Evolutionary conservation across 2,797 vertebrate genomes (phyloP), one percentile per base, ranked within the genome.

Genomic region (Hephaestus fuliginosus): DNA sequence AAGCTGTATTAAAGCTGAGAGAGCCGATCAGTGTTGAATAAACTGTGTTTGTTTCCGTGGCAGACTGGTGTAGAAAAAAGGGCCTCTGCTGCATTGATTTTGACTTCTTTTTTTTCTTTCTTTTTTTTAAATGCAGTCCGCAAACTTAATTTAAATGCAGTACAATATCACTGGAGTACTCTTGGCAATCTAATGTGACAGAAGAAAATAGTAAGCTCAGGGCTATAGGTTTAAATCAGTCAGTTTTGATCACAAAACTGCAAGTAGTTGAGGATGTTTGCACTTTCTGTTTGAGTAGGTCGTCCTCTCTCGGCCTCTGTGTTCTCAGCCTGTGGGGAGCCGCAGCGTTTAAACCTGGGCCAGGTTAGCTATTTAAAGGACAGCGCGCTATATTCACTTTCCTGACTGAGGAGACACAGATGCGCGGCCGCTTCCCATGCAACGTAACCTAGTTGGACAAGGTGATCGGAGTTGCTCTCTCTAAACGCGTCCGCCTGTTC

Each of bases 301-400:
- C 12, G 65, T 56, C 70, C 76, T 86, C 12, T 69, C 77, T 51
- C 8, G 1, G 69, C n/a, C 30, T 61, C 85, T 67, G 74, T 30
- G 83, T 80, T 73, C 66, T 74, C 66, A 36, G 88, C 79, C 91
- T 83, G 44, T 55, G 30, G 89, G 88, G 89, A 89, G 76, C 56
- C 62, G 70, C 78, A 68, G 69, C 30, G 75, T 53, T 76, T 64
- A 78, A 83, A 88, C 82, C 77, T 66, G 53, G 66, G 63, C 57
- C 5, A 58, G 79, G 85, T 86, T 78, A 66, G 84, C 76, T 91
- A 90, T 90, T 88, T 90, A 85, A 89, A 93, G 90, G 85, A 87
- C 74, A 66, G 68, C 33, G 76, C 58, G 28, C 87, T 87, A 78
- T 78, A 89, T 90, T 90, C 86, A 81, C 82, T 75, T 76, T 36